Evolutionary conservation across 2,797 vertebrate species (phyloP), one percentile per base, ranked within the genome.

Genomic region (Mus spretus): DNA sequence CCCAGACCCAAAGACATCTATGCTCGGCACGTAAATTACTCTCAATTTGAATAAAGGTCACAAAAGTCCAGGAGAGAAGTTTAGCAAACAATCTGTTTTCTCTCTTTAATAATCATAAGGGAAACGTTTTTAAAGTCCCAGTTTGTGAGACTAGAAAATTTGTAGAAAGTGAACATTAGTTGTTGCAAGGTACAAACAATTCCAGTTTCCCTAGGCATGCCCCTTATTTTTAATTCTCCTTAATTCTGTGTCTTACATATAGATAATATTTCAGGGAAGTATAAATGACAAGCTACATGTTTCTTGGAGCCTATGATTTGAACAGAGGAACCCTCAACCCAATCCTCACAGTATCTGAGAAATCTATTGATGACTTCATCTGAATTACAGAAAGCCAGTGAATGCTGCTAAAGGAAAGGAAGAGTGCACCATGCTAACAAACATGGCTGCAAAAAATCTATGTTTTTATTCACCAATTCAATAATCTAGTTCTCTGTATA

Each of bases 211-310:
- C 44, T 1, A 77, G n/a, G 0, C 40, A 81, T 1, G 31, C 14
- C 3, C 82, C 96, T 75, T 50, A 77, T 77, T 89, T 2, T 1
- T 4, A 28, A 28, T 40, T 26, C 17, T 44, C 24, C 9, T 1
- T 75, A 84, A 79, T 82, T 24, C 0, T 72, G 6, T 77, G 50
- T 3, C 44, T 40, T 94, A 14, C 22, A 80, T 79, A 79, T 70
- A 93, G 94, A 63, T 44, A 65, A 65, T 44, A 89, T 19, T 89
- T 91, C 22, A 2, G 84, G 40, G 80, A 90, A 78, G 44, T 37
- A 22, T 94, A 92, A 4, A 63, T 90, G 50, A 53, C 19, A 93
- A 28, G 44, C 65, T 14, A 61, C 70, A 3, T 40, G 92, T 78
- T 70, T 90, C 40, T 89, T 85, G n/a, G 6, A 92, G 5, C 13